Evolutionary conservation across 2,113 vertebrate genomes (phyloP).

Genomic region (Psittacus erithacus): DNA sequence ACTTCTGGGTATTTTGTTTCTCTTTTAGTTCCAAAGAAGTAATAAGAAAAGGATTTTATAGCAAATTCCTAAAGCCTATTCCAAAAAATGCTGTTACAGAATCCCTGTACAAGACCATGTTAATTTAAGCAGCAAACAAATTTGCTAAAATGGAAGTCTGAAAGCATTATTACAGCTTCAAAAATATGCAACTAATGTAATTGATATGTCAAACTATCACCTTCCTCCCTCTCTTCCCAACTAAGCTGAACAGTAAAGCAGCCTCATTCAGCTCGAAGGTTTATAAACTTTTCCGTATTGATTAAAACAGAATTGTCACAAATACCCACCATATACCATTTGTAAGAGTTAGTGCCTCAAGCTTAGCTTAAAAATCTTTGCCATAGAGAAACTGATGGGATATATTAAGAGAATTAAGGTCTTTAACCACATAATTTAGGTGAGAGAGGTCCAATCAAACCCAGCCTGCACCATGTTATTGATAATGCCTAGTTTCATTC

Average conservation of each 20-base stretch:
- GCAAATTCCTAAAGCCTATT: slow-evolving; percentile 26
- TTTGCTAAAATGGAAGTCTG: slow-evolving; percentile 19
- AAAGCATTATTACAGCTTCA: slow-evolving; percentile 18
- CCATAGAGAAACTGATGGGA: slow-evolving; percentile 28
- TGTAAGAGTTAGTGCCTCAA: slow-evolving; percentile 52
- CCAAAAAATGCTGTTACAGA: slow-evolving; percentile 20
- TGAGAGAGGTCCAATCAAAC: slow-evolving; percentile 42
- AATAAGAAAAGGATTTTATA: slow-evolving; percentile 56
- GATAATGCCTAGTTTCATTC: slow-evolving; percentile 36
- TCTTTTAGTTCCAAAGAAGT: slow-evolving; percentile 14
- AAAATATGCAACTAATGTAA: slow-evolving; percentile 20
- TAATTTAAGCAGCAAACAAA: slow-evolving; percentile 31
- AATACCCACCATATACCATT: slow-evolving; percentile 12
- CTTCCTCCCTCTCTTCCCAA: neutral
- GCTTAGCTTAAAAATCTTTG: slow-evolving; percentile 46
- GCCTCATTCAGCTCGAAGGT: neutral
- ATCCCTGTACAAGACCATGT: slow-evolving; percentile 23
- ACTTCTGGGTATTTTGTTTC: neutral
- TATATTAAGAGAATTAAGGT: slow-evolving; percentile 34
- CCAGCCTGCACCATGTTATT: slow-evolving; percentile 2
- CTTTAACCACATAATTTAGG: slow-evolving; percentile 40
- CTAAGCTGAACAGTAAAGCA: neutral
- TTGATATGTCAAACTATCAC: neutral
- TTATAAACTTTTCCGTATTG: neutral
- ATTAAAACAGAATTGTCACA: slow-evolving; percentile 38